Evolutionary conservation across 2,888 invertebrate species (phyloP).

Genomic region (Dyspetes luteomarginatus): DNA sequence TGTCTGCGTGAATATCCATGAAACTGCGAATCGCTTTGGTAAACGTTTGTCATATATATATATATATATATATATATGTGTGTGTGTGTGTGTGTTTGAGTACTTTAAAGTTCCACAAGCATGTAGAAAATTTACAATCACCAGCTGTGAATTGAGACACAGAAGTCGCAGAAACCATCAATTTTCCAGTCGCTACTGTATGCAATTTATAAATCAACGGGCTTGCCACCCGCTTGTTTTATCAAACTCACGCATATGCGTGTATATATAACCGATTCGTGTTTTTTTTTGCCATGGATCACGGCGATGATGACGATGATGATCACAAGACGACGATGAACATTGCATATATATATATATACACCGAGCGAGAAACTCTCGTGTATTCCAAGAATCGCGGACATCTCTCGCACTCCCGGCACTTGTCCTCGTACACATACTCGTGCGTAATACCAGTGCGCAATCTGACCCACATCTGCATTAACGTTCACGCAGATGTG

Average conservation of each 20-base stretch:
- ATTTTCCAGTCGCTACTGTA: slow-evolving; percentile 31
- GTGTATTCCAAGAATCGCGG: slow-evolving; percentile 60
- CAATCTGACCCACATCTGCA: slow-evolving; percentile 79
- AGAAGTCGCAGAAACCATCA: slow-evolving; percentile 19
- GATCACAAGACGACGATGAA: slow-evolving; percentile 37
- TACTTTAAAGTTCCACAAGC: background rate
- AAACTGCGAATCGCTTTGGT: no score
- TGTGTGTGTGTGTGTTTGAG: no score
- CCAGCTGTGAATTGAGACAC: slow-evolving; percentile 26
- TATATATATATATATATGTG: no score
- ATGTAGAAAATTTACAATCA: background rate
- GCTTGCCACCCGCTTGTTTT: slow-evolving; percentile 41
- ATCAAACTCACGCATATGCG: slow-evolving; percentile 30
- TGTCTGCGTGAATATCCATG: no score
- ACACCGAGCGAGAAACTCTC: slow-evolving; percentile 41
- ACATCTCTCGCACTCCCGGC: slow-evolving; percentile 50
- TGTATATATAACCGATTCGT: slow-evolving; percentile 14
- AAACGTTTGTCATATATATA: no score
- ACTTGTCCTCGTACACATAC: slow-evolving; percentile 54
- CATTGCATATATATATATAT: background rate
- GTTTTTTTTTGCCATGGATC: slow-evolving; percentile 5
- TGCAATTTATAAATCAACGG: slow-evolving; percentile 36
- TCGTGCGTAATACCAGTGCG: slow-evolving; percentile 67
- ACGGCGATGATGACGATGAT: slow-evolving; percentile 38
- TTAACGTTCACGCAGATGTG: slow-evolving; percentile 61